Evolutionary conservation across 2,888 invertebrate genomes (phyloP).

Genomic region (Tridacna gigas): DNA sequence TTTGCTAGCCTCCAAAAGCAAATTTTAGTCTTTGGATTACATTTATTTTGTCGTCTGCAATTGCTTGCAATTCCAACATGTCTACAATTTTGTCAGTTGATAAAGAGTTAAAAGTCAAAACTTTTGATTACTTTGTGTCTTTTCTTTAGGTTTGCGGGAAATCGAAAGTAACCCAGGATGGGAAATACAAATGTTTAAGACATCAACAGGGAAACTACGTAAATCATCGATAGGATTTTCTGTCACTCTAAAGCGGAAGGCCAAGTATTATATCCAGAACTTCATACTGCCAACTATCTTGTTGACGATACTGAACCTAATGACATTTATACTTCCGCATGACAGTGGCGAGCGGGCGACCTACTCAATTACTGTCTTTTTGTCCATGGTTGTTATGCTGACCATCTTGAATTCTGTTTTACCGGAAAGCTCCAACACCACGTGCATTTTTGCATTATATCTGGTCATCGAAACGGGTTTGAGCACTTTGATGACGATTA

Average conservation of each 20-base stretch:
- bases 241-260: conserved; percentile 20
- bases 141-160: neutral
- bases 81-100: too few relatives aligned
- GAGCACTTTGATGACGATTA: conserved; percentile 9
- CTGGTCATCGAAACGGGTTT: conserved; percentile 6
- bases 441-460: conserved; percentile 16
- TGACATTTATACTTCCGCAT: conserved; percentile 20
- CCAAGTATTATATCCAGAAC: conserved; percentile 9
- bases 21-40: too few relatives aligned
- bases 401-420: conserved; percentile 14
- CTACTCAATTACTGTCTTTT: conserved; percentile 15
- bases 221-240: conserved; percentile 6
- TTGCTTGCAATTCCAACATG: too few relatives aligned
- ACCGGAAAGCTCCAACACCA: conserved; percentile 17
- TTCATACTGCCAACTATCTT: conserved; percentile 14
- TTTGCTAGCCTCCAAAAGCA: too few relatives aligned
- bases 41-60: too few relatives aligned
- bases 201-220: conserved; percentile 2
- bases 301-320: conserved; percentile 10
- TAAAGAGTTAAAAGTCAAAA: too few relatives aligned
- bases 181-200: neutral
- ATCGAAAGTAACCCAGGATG: conserved; percentile 6
- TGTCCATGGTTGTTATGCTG: conserved; percentile 20
- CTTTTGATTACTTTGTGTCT: neutral
- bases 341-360: conserved; percentile 16